Evolutionary conservation across 2,113 vertebrate species (phyloP), one percentile per base, ranked within the genome.

Genomic region (Oreochromis tanganicae): DNA sequence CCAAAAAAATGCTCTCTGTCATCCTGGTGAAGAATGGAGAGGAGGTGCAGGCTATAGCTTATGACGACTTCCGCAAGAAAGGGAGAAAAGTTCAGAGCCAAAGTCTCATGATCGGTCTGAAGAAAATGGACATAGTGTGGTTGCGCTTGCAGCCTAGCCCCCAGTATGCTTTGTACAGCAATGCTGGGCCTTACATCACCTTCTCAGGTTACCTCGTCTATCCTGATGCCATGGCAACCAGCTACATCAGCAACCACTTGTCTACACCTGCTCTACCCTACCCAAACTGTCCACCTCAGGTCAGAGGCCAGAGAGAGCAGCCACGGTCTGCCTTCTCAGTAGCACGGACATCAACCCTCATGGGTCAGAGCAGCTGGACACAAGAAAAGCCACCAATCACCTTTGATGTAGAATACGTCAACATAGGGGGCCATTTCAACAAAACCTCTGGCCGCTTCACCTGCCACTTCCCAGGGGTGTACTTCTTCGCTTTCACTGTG

Each of bases 131-230:
- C 89, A 96, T 94, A 1, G 95, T 97, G 56, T 96, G 95, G 96
- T 86, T 97, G 34, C 95, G 95, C 10, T 82, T 96, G 14, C 96
- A 97, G 81, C 90, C 92, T 71, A 96, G 85, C 59, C 90, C 95
- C 3, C 92, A 95, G 87, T 97, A 96, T 11, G 97, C 95, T 14
- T 81, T 97, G 81, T 97, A 97, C 89, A 97, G 97, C 90, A 96
- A 95, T 5, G 61, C 86, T 3, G 96, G 96, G 13, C 94, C 96
- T 36, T 97, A 97, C 91, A 95, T 97, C 87, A 95, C 96, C 57
- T 97, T 96, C 91, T 96, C 96, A 36, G 97, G 97, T 43, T 97
- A 97, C 89, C 95, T 97, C 1, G 93, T 97, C n/a, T 96, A 96
- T 48, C 95, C 96, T 13, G 95, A 96, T 14, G 52, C 83, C 11